Base-by-base conservation (phyloP, 2,888 invertebrate genomes). In the Pegoplata infirma region DNA sequence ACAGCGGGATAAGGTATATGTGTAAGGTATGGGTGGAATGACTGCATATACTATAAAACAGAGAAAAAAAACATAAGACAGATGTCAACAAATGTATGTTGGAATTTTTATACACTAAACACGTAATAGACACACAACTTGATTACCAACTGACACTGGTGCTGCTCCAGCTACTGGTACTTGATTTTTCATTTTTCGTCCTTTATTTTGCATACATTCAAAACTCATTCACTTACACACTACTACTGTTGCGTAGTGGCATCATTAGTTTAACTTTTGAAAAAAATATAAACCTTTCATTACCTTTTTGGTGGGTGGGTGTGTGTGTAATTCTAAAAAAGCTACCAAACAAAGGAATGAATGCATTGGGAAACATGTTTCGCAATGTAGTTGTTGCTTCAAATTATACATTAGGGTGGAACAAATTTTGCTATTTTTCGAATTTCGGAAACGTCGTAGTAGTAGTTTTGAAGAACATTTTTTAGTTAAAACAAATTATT, bases 51-150 rank as follows among this genome's bases (percentile, higher is more conserved):
- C 59, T 66, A 8, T 14, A n/a, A 12, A 73, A n/a, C 10, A 17
- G 51, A 23, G 3, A n/a, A 44, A 55, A 17, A 16, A 19, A 10
- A 14, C 51, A 44, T 5, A 79, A 74, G 61, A 56, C 59, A 75
- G 44, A 74, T 79, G 67, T 56, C 78, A 74, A 59, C 66, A 44
- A 74, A 74, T 56, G 25, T 47, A 16, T 23, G 46, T 17, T 53
- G 58, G 46, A 53, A 74, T 67, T 74, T 74, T 59, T 53, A 61
- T 67, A 74, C 36, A 78, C 78, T 69, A 59, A 77, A 78, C 69
- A 74, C 66, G 64, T 78, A 78, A 59, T 68, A 77, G 51, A 59
- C 64, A 59, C 8, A 66, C 67, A 74, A 46, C 28, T 44, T 53
- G 61, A 71, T 71, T 71, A 55, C 61, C 46, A 53, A 19, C 17